These are phyloP conservation scores for Nymphalis io DNA, from an alignment of 1,140 invertebrate genomes.

Conservation along the genomic window DNA sequence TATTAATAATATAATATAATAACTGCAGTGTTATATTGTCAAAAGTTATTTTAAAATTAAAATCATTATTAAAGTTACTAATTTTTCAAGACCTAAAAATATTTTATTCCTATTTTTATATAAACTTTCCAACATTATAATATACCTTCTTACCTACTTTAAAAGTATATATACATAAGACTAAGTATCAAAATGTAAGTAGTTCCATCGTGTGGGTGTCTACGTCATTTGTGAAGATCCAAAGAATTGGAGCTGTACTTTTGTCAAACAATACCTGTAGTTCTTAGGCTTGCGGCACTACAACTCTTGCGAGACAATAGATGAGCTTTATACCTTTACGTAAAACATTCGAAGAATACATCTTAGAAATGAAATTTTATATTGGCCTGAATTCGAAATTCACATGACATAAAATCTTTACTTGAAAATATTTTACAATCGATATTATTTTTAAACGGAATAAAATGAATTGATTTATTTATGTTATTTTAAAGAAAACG, in stretches of 20 bases:
- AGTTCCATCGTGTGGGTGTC: neutral
- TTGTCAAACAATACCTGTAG: conserved; percentile 29
- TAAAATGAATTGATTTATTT: no score
- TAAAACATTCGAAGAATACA: conserved; percentile 17
- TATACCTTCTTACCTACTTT: no score
- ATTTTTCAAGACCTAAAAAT: no score
- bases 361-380: conserved; percentile 20
- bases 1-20: no score
- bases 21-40: no score
- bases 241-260: conserved; percentile 20
- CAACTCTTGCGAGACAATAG: conserved; percentile 21
- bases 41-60: no score
- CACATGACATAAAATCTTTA: neutral
- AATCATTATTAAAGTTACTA: no score
- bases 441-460: neutral
- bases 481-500: no score
- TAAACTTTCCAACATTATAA: no score
- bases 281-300: conserved; percentile 14
- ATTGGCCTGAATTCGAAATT: conserved; percentile 10
- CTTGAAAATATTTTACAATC: neutral
- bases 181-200: neutral
- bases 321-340: conserved; percentile 10
- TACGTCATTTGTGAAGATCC: conserved; percentile 18
- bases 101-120: no score
- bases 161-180: no score